Evolutionary conservation across 1,140 invertebrate species (phyloP), one percentile per base, ranked within the genome.

Genomic region (Laupala kohalensis): DNA sequence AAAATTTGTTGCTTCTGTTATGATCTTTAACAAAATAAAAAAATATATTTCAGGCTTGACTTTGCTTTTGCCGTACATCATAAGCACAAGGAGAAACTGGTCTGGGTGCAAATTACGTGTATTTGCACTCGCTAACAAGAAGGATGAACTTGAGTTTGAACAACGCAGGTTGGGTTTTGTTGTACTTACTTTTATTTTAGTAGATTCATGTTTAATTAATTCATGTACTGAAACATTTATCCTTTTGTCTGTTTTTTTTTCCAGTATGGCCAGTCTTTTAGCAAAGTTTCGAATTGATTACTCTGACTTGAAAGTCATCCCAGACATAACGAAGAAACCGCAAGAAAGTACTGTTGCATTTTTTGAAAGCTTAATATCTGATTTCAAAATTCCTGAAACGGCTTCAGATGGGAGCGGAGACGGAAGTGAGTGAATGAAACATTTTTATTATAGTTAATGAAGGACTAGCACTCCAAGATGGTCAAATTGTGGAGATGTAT

Each of bases 211-310:
- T n/a, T 15, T n/a, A 62, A 62, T 15, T n/a, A 62, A 15, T 62
- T 15, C 25, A n/a, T 64, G 25, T 64, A 6, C 26, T 27, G 5
- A 12, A 3, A 29, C 23, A 25, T 25, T 29, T 28, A 68, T 68
- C 23, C 19, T n/a, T 9, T n/a, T n/a, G n/a, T n/a, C n/a, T n/a
- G n/a, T n/a, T n/a, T 28, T 75, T 73, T 73, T 76, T 81, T 83
- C 13, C 78, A 94, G 92, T 74, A 96, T 99, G 93, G 95, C 95
- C 13, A 95, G 94, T 75, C 82, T 99, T 19, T 80, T 98, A 29
- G 91, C 94, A 0, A 98, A 98, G 83, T 98, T 99, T 82, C 86
- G 96, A 67, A 98, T 99, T 76, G 95, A 97, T 80, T 98, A 95
- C 80, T 94, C 94, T 0, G 93, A 96, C 73, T 82, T 98, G 71